Evolutionary conservation across 2,797 vertebrate species (phyloP).

Genomic region (Pseudochirops corinnae): DNA sequence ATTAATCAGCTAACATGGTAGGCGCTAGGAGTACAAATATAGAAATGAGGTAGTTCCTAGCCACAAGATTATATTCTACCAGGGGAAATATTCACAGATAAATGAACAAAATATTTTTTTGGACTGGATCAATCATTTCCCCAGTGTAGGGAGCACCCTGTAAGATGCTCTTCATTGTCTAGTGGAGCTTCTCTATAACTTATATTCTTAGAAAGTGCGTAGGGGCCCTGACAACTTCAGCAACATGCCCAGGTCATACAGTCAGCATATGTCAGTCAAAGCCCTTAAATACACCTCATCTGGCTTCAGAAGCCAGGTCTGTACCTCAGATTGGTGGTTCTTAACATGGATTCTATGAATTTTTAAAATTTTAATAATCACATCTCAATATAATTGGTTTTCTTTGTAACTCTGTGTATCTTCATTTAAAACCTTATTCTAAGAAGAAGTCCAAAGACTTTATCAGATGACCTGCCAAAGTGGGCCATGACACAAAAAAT

Average conservation of each 20-base stretch:
- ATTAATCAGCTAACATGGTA: neutral
- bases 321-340: neutral
- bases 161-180: neutral
- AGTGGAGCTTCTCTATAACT: neutral
- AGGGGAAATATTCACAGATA: neutral
- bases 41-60: neutral
- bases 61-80: neutral
- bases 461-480: neutral
- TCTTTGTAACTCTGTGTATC: neutral
- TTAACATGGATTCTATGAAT: neutral
- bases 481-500: neutral
- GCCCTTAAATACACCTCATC: neutral
- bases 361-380: neutral
- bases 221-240: neutral
- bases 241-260: neutral
- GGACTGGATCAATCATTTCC: neutral
- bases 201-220: neutral
- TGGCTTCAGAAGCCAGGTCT: neutral
- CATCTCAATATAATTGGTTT: neutral
- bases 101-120: neutral
- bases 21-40: neutral
- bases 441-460: neutral
- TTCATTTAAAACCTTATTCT: neutral
- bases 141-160: neutral
- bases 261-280: neutral